A percentile compares a stretch with the other conserved stretches of the same genome.
Evolutionary conservation across 2,113 vertebrate species (phyloP).

Genomic region (Mormyrus iriodes): DNA sequence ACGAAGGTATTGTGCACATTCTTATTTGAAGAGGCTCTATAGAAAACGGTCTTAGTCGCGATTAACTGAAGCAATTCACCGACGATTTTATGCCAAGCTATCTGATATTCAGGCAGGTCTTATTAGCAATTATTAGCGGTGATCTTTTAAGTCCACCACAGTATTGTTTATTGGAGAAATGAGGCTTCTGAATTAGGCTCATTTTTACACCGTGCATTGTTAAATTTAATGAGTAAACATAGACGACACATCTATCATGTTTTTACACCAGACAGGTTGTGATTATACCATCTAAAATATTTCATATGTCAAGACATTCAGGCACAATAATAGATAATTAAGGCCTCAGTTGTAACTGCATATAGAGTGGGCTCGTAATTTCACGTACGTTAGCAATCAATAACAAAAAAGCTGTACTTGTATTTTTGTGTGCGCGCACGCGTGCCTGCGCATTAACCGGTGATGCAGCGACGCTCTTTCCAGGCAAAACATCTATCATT

Average conservation of each 20-base stretch:
- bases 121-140: no score
- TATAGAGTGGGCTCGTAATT: not conserved
- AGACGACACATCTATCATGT: not conserved
- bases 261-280: not conserved
- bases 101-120: no score
- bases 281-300: not conserved
- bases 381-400: not conserved
- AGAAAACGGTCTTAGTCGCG: no score
- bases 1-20: no score
- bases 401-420: not conserved
- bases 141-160: no score
- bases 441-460: not conserved
- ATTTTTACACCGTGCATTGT: not conserved
- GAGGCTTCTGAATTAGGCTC: not conserved
- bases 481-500: not conserved
- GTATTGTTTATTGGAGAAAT: not conserved
- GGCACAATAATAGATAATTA: not conserved
- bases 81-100: no score
- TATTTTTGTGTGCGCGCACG: not conserved
- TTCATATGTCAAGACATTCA: not conserved
- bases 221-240: not conserved
- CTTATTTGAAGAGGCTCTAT: no score
- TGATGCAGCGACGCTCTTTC: not conserved
- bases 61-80: no score
- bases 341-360: not conserved